Evolutionary conservation across 2,797 vertebrate species (phyloP).

Genomic region (Phylloscopus collybita): DNA sequence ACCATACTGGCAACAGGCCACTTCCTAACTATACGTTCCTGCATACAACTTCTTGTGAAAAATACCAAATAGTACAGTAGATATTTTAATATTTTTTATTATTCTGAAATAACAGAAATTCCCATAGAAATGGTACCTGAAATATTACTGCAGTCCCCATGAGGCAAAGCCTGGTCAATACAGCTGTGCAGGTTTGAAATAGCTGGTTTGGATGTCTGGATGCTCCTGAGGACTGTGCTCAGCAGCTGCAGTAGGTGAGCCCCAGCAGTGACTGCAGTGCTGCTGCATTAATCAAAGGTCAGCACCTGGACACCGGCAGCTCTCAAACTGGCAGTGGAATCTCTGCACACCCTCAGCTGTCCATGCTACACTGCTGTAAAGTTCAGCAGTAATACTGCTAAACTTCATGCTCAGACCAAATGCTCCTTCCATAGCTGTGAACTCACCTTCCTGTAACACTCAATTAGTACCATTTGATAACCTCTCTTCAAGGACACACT

Average conservation of each 20-base stretch:
- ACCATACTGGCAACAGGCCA: not conserved
- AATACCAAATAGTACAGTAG: not conserved
- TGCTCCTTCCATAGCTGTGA: not conserved
- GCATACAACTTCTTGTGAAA: not conserved
- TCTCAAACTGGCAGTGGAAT: not conserved
- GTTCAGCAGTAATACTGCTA: not conserved
- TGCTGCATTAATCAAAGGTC: not conserved
- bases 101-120: not conserved
- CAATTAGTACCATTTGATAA: accelerated
- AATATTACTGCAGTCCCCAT: not conserved
- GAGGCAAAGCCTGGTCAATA: not conserved
- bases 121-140: not conserved
- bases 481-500: not conserved
- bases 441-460: not conserved
- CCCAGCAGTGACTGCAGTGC: not conserved
- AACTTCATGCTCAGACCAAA: not conserved
- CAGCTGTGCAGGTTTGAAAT: not conserved
- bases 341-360: not conserved
- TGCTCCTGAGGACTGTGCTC: not conserved
- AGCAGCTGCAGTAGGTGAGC: not conserved
- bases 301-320: not conserved
- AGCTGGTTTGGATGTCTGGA: not conserved
- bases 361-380: not conserved
- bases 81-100: not conserved
- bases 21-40: not conserved